Percentiles rank a stretch among this genome's conserved stretches.
phyloP scores from a whole-genome alignment of 2,888 invertebrate genomes.

The Malthinus flaveolus region DNA sequence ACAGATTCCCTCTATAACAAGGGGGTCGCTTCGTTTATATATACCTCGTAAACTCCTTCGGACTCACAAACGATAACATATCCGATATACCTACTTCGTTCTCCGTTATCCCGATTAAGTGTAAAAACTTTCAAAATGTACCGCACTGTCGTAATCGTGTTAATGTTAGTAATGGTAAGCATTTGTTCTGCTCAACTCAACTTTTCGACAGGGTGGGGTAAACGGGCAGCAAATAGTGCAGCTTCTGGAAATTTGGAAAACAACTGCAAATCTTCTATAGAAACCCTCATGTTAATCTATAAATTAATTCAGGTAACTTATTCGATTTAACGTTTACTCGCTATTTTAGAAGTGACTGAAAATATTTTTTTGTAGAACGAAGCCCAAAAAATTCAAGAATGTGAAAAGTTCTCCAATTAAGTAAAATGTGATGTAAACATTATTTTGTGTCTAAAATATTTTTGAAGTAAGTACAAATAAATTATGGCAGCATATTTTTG shows the following conservation, averaged over 20 bases:
- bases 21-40: constrained; percentile 6
- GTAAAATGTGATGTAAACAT: constrained; percentile 28
- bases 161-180: constrained; percentile 37
- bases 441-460: constrained; percentile 23
- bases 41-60: background rate
- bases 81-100: too few species aligned
- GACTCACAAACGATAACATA: too few species aligned
- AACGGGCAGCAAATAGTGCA: constrained; percentile 38
- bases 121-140: constrained; percentile 26
- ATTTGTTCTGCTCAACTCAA: constrained; percentile 49
- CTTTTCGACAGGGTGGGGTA: constrained; percentile 53
- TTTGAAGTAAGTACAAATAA: constrained; percentile 20
- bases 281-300: constrained; percentile 60
- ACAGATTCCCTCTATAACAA: constrained; percentile 16
- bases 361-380: constrained; percentile 47
- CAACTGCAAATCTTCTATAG: constrained; percentile 59
- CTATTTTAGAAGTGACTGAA: background rate
- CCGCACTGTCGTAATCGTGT: constrained; percentile 33
- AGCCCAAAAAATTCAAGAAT: constrained; percentile 50
- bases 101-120: background rate
- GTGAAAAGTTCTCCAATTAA: constrained; percentile 45
- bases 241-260: constrained; percentile 39
- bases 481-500: background rate
- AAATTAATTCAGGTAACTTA: constrained; percentile 61
- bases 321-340: background rate